Evolutionary conservation across 2,888 invertebrate genomes (phyloP), one percentile per base, ranked within the genome.

Genomic region (Embidobia sp.): DNA sequence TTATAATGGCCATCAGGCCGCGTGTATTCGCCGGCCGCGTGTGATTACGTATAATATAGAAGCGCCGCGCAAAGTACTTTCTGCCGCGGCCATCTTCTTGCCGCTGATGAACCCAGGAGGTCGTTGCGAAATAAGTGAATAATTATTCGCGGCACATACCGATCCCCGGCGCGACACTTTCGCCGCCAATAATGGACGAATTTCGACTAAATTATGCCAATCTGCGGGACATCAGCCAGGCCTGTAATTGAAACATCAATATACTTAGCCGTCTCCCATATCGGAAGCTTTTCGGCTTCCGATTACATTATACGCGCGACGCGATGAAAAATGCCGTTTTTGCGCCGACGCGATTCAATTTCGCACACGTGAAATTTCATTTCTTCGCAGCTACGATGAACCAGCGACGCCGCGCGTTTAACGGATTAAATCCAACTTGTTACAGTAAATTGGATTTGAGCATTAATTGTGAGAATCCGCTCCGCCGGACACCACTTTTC

Each of bases 41-140:
- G 72, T 73, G 72, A 77, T 77, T 77, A 77, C 77, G 57, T 63
- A 61, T 73, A 77, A 77, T 77, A 69, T 63, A 73, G 49, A 61
- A 69, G 67, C 46, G 66, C 53, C 57, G 29, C 22, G 70, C 48
- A 70, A 73, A 77, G 77, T 73, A 57, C 63, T 77, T 77, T 77
- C 63, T 69, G 77, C 63, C 61, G 73, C 67, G 69, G 51, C 61
- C 51, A 66, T 63, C 59, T 66, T 66, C 66, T 33, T 26, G 49
- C 15, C 51, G n/a, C 46, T 77, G 77, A 77, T 77, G 77, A 77
- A 72, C 72, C 63, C 67, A 48, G 63, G 67, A 77, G 77, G 72
- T 77, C 77, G 77, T 67, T 67, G 61, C 33, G 44, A 57, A 77
- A 72, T 72, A 72, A 77, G 67, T 72, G 77, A 72, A 77, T 67